These are phyloP conservation scores for Pycnomerus fuliginosus DNA, from an alignment of 2,888 invertebrate species.

Conservation along the genomic window DNA sequence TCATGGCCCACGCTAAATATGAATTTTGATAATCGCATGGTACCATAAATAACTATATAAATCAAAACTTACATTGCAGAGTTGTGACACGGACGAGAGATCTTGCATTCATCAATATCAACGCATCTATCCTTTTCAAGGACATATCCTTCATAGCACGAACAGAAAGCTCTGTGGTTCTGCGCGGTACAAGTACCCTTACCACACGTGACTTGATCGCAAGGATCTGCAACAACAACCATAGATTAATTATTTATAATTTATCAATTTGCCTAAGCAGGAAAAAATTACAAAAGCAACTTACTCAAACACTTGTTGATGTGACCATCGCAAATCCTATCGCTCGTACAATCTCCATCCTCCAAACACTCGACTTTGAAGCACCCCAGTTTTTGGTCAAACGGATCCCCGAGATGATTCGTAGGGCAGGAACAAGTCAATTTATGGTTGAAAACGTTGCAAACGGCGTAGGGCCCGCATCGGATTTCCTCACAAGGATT, in stretches of 20 bases:
- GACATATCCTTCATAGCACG: slow-evolving; percentile 74
- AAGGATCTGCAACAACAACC: slow-evolving; percentile 65
- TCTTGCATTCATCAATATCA: slow-evolving; percentile 78
- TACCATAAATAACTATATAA: slow-evolving; percentile 2
- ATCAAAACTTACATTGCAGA: slow-evolving; percentile 61
- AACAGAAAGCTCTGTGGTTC: slow-evolving; percentile 71
- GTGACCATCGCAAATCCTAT: slow-evolving; percentile 73
- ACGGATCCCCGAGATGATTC: slow-evolving; percentile 80
- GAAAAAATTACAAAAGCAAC: slow-evolving; percentile 43
- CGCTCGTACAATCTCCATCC: slow-evolving; percentile 71
- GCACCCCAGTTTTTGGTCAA: slow-evolving; percentile 74
- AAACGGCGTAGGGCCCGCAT: slow-evolving; percentile 78
- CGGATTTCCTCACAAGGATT: slow-evolving; percentile 74
- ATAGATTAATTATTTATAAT: slow-evolving; percentile 7
- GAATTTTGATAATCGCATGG: not conserved
- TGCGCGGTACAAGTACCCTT: slow-evolving; percentile 75
- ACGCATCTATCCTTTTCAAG: slow-evolving; percentile 67
- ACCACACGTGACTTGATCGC: slow-evolving; percentile 74
- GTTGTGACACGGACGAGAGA: slow-evolving; percentile 72
- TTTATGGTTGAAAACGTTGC: slow-evolving; percentile 70
- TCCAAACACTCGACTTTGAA: slow-evolving; percentile 85
- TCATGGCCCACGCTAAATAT: slow-evolving; percentile 5
- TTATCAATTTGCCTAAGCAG: too few relatives aligned
- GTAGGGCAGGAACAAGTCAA: slow-evolving; percentile 76
- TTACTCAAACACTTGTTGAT: slow-evolving; percentile 78